A percentile compares a stretch with the other conserved stretches of the same genome.
phyloP scores from a whole-genome alignment of 2,113 vertebrate genomes.

The Phaetusa simplex region DNA sequence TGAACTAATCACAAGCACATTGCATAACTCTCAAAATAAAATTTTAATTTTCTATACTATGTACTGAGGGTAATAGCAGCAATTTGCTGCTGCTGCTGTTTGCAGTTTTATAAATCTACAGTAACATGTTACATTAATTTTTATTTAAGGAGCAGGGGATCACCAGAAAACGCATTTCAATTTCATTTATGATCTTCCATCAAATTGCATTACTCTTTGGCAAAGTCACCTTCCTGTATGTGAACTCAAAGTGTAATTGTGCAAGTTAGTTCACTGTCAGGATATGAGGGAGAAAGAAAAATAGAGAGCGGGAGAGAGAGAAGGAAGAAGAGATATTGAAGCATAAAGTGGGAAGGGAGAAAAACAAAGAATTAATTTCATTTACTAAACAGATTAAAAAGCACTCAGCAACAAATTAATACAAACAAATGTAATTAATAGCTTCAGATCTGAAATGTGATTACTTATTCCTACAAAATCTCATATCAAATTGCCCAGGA shows the following conservation, averaged over 20 bases:
- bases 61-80: background rate
- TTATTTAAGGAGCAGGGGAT: background rate
- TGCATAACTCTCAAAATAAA: background rate
- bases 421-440: background rate
- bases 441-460: background rate
- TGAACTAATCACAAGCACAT: background rate
- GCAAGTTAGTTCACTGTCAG: background rate
- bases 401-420: background rate
- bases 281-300: background rate
- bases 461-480: background rate
- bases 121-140: slow-evolving; percentile 32
- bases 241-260: background rate
- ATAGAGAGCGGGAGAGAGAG: background rate
- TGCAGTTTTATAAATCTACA: background rate
- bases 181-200: background rate
- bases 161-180: background rate
- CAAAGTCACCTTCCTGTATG: slow-evolving; percentile 12
- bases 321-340: background rate
- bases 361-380: background rate
- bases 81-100: background rate
- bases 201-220: background rate
- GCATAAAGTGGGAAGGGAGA: background rate
- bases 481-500: background rate
- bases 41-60: background rate
- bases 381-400: background rate